A percentile compares a stretch with the other conserved stretches of the same genome.
Evolutionary conservation across 37 sponge, comb jelly and placozoan genomes (phyloP).

Genomic region (Cladorhizidae sp.): DNA sequence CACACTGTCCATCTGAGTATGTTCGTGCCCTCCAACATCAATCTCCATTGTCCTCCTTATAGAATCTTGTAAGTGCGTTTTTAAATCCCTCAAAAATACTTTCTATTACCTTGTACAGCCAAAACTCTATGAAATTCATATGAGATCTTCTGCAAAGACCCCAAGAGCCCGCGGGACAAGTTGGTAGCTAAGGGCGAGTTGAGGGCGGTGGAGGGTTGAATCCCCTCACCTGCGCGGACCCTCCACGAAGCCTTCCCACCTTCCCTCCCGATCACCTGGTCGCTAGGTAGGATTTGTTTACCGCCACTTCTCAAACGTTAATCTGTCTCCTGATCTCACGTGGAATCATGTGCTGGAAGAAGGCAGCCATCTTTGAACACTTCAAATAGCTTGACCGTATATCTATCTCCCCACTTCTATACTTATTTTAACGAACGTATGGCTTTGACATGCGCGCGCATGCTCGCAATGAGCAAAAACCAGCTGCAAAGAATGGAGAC

Average conservation of each 20-base stretch:
- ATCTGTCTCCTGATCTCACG: slow-evolving; percentile 89
- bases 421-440: neutral
- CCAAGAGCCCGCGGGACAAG: neutral
- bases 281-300: slow-evolving; percentile 15
- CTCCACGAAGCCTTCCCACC: neutral
- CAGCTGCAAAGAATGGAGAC: neutral
- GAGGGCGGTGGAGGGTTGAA: neutral
- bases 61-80: too few species aligned
- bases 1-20: slow-evolving; percentile 28
- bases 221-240: neutral
- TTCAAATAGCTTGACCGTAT: neutral
- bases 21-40: slow-evolving; percentile 21
- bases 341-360: slow-evolving; percentile 83
- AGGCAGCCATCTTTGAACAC: slow-evolving; percentile 51
- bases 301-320: slow-evolving; percentile 75
- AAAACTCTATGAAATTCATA: neutral
- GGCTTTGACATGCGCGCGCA: neutral
- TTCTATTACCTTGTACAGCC: too few species aligned
- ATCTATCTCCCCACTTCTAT: neutral
- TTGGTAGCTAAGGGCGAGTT: neutral
- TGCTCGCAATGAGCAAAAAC: neutral
- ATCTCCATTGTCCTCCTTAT: slow-evolving; percentile 48
- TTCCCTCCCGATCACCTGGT: neutral
- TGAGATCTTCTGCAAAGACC: neutral
- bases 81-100: too few species aligned